phyloP scores from a whole-genome alignment of 2,888 invertebrate genomes.

The Oegoconia quadripuncta region DNA sequence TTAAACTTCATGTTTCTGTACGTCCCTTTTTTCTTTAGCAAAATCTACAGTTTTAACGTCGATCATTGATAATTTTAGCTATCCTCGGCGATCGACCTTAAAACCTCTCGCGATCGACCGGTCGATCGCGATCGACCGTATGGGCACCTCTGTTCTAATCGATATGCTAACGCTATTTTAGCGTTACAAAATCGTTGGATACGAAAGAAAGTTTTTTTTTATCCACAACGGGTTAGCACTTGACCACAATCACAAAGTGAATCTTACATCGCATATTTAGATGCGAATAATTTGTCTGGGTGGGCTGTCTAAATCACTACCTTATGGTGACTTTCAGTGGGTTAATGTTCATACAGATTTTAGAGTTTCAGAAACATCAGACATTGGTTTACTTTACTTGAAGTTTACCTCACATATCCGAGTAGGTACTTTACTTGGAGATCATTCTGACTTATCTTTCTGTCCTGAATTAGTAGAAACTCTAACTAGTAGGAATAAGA shows the following conservation, averaged over 20 bases:
- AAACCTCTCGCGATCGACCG: no score
- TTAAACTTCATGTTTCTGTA: background rate
- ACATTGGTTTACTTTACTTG: slow-evolving; percentile 25
- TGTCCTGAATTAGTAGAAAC: slow-evolving; percentile 16
- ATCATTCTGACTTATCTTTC: slow-evolving; percentile 29
- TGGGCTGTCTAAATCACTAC: slow-evolving; percentile 34
- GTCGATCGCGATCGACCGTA: no score
- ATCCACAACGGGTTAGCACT: no score
- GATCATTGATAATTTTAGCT: no score
- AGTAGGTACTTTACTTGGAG: slow-evolving; percentile 26
- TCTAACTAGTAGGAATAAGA: slow-evolving; percentile 6
- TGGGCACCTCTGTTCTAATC: slow-evolving; percentile 24
- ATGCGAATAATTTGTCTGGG: slow-evolving; percentile 42
- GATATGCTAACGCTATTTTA: slow-evolving; percentile 37
- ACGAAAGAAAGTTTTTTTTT: no score
- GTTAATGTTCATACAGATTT: slow-evolving; percentile 17
- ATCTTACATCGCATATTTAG: slow-evolving; percentile 34
- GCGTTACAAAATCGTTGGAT: slow-evolving; percentile 27
- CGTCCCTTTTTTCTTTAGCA: background rate
- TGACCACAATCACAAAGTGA: no score
- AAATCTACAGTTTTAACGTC: background rate
- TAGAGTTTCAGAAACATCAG: slow-evolving; percentile 14
- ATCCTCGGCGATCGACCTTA: no score
- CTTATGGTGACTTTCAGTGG: slow-evolving; percentile 33
- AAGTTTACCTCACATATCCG: slow-evolving; percentile 34